Evolutionary conservation across 2,888 invertebrate species (phyloP), one percentile per base, ranked within the genome.

Genomic region (Meiosimyza platycephala): DNA sequence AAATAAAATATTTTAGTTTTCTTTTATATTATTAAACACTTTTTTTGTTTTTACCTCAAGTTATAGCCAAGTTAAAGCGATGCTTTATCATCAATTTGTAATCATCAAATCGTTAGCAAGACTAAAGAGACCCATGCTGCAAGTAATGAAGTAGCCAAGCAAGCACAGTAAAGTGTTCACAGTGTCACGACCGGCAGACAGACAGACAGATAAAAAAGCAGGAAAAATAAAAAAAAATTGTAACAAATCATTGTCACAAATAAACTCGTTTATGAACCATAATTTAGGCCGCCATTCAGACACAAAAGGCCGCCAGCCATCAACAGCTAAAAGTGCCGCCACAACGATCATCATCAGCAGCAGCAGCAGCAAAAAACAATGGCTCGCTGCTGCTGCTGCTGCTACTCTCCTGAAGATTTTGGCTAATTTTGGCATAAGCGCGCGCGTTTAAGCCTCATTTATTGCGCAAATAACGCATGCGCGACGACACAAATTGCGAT

Each of bases 231-330:
- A 76, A 71, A 74, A 76, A 80, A 84, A 80, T 79, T 85, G 80
- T 84, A 83, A 83, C 83, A 85, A 85, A 84, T 84, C 85, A 83
- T 83, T 83, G 81, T 80, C 80, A 80, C 83, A 84, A 82, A 84
- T 82, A 80, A 79, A 80, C 84, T 79, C 83, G 82, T 84, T 84
- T 84, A 83, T 83, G 83, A 84, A 84, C 83, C 85, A 84, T 85
- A 84, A 83, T 85, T 83, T 83, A 80, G 80, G 78, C 83, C 71
- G 70, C 75, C 67, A 71, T 52, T 62, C 68, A 59, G 13, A 33
- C 63, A 15, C 63, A 64, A 18, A 65, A 72, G 54, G 40, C 40
- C 40, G 40, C 40, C 40, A 40, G 40, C 40, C 40, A 40, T 48
- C 67, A 59, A 62, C 18, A 13, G 66, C 52, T 66, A 74, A 73